Base-by-base conservation (phyloP, 2,113 vertebrate genomes). In the Cyprinodon variegatus region DNA sequence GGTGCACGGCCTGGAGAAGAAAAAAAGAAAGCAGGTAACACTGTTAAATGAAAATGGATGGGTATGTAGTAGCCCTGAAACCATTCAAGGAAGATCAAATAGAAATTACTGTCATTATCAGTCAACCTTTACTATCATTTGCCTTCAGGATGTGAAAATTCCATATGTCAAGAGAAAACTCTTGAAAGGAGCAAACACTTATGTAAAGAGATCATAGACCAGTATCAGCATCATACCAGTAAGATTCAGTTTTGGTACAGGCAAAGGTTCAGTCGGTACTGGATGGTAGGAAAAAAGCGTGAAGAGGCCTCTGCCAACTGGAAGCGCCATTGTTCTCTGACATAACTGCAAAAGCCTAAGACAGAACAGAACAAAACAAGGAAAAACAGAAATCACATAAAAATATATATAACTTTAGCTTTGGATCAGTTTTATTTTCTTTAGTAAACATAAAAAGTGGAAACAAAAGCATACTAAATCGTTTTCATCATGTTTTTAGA, bases 231-330 rank as follows among this genome's bases (percentile, higher is more conserved):
- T 88, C 12, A 0, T 90, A 99, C 98, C 98, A 1, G 98, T 99
- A 39, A 99, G 93, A 83, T 99, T 99, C 72, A 99, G 88, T 78
- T 99, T 99, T 0, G 98, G 97, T 60, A 99, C 96, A 8, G 97
- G 97, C 70, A 99, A 85, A 4, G 97, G 97, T 75, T 99, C 97
- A 0, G 98, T 99, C 0, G 97, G 97, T 50, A 99, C 96, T 0
- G 98, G 98, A 36, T 99, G 96, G 45, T 99, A 97, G 0, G 98
- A 98, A 90, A 99, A 99, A 70, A 99, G 90, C 4, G 97, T 99
- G 87, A 99, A 98, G 92, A 99, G 96, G n/a, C 97, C 98, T 85
- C 98, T 91, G 36, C 98, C 98, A 0, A 99, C 95, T 0, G 98
- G 97, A 2, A 99, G 95, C 0, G 97, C 96, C 98, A 99, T 99